A percentile compares a stretch with the other conserved stretches of the same genome.
Evolutionary conservation across 1,140 invertebrate genomes (phyloP).

Genomic region (Zaprionus gabonicus): DNA sequence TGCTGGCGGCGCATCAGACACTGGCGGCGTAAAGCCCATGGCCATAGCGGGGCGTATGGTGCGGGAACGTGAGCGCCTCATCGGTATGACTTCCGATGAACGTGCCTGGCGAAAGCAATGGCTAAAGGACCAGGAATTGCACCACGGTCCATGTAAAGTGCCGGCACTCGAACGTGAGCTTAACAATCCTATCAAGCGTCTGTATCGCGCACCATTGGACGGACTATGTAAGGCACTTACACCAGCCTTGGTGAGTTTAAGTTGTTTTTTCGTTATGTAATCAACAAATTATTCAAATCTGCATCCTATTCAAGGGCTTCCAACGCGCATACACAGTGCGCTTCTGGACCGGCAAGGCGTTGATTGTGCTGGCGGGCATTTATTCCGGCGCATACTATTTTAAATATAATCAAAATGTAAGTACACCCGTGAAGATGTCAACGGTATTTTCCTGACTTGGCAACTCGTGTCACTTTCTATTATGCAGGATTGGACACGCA

Average conservation of each 20-base stretch:
- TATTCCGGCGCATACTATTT: constrained; percentile 89
- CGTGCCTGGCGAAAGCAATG: constrained; percentile 92
- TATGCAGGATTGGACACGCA: constrained; percentile 89
- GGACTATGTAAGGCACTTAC: constrained; percentile 86
- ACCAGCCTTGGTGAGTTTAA: constrained; percentile 86
- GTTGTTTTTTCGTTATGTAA: constrained; percentile 61
- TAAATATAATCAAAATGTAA: constrained; percentile 91
- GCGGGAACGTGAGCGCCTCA: constrained; percentile 90
- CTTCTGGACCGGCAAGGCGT: constrained; percentile 87
- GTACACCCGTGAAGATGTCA: constrained; percentile 58
- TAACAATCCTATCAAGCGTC: constrained; percentile 91
- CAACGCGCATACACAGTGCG: constrained; percentile 86
- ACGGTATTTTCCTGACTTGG: background rate
- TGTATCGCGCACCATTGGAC: constrained; percentile 90
- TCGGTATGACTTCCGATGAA: constrained; percentile 93
- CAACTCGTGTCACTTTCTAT: background rate
- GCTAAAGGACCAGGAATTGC: constrained; percentile 92
- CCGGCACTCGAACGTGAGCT: constrained; percentile 88
- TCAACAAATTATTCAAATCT: constrained; percentile 32
- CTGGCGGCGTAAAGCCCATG: constrained; percentile 89
- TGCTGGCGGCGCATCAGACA: constrained; percentile 84
- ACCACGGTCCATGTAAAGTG: constrained; percentile 89
- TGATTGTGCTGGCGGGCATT: constrained; percentile 85
- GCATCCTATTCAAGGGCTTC: constrained; percentile 85
- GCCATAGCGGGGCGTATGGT: constrained; percentile 90